Evolutionary conservation across 2,888 invertebrate genomes (phyloP).

Genomic region (Synanthedon vespiformis): DNA sequence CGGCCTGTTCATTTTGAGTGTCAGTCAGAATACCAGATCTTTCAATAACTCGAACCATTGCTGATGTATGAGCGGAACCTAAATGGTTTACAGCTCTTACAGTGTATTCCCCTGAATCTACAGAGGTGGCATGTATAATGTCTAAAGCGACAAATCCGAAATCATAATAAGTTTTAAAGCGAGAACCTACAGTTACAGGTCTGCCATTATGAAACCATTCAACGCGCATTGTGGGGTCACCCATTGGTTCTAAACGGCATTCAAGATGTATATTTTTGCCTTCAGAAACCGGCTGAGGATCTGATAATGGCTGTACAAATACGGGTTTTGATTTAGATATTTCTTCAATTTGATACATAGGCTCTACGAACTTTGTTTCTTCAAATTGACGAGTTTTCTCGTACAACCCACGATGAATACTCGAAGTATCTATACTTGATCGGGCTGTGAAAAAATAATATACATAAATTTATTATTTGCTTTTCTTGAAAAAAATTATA

Average conservation of each 20-base stretch:
- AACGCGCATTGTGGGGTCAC: conserved; percentile 94
- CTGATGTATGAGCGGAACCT: conserved; percentile 91
- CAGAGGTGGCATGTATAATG: conserved; percentile 92
- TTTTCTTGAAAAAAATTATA: background rate
- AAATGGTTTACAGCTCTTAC: conserved; percentile 93
- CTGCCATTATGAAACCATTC: conserved; percentile 97
- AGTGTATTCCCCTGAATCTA: conserved; percentile 96
- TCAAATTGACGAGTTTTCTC: conserved; percentile 91
- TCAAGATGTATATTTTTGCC: conserved; percentile 92
- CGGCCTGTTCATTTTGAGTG: conserved; percentile 90
- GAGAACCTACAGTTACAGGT: conserved; percentile 87
- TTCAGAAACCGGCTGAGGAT: conserved; percentile 86
- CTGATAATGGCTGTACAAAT: conserved; percentile 89
- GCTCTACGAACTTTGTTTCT: conserved; percentile 86
- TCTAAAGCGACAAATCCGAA: conserved; percentile 98
- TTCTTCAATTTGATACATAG: conserved; percentile 91
- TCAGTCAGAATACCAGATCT: conserved; percentile 87
- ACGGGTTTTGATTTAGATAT: conserved; percentile 95
- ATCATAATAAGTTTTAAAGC: conserved; percentile 95
- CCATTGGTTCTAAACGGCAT: conserved; percentile 93
- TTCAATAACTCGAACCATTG: conserved; percentile 88
- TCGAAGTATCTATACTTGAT: conserved; percentile 88
- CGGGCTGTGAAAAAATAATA: conserved; percentile 73
- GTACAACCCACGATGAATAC: conserved; percentile 87
- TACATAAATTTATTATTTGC: conserved; percentile 5